Evolutionary conservation across 2,888 invertebrate genomes (phyloP).

Genomic region (Erpobdella octoculata): DNA sequence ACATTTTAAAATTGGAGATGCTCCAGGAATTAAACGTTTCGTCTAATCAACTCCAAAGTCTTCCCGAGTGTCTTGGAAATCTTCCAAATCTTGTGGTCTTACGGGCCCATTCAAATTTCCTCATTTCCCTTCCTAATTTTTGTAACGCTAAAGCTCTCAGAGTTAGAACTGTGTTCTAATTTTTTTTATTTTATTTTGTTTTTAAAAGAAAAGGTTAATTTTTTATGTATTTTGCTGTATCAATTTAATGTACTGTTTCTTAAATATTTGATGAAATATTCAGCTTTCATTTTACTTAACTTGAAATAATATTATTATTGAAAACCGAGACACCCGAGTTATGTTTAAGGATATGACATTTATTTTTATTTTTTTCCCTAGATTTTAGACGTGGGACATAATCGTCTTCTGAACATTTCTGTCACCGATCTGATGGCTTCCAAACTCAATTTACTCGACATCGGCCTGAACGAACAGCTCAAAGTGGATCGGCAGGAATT

Average conservation of each 20-base stretch:
- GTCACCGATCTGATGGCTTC: slow-evolving; percentile 50
- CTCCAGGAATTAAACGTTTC: slow-evolving; percentile 53
- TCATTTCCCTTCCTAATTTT: slow-evolving; percentile 51
- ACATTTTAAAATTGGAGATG: slow-evolving; percentile 46
- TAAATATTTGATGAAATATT: not conserved
- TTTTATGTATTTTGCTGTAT: not conserved
- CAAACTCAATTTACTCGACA: slow-evolving; percentile 52
- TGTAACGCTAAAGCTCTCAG: slow-evolving; percentile 48
- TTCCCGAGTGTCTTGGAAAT: slow-evolving; percentile 48
- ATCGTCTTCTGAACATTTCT: slow-evolving; percentile 50
- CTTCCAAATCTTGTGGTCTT: slow-evolving; percentile 50
- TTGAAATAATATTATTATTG: not conserved
- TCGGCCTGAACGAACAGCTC: slow-evolving; percentile 51
- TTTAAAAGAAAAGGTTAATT: not conserved
- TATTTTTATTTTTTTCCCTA: no score
- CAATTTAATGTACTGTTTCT: no score
- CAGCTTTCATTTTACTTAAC: not conserved
- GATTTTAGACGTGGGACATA: slow-evolving; percentile 54
- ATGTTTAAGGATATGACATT: not conserved
- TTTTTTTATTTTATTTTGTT: slow-evolving; percentile 3
- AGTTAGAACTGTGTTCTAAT: slow-evolving; percentile 40
- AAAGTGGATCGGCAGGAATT: slow-evolving; percentile 40
- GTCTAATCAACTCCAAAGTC: slow-evolving; percentile 48
- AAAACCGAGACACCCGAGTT: not conserved
- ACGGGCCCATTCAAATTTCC: slow-evolving; percentile 52